These are phyloP conservation scores for Acanthopagrus latus DNA, from an alignment of 2,797 vertebrate species.

Conservation along the genomic window DNA sequence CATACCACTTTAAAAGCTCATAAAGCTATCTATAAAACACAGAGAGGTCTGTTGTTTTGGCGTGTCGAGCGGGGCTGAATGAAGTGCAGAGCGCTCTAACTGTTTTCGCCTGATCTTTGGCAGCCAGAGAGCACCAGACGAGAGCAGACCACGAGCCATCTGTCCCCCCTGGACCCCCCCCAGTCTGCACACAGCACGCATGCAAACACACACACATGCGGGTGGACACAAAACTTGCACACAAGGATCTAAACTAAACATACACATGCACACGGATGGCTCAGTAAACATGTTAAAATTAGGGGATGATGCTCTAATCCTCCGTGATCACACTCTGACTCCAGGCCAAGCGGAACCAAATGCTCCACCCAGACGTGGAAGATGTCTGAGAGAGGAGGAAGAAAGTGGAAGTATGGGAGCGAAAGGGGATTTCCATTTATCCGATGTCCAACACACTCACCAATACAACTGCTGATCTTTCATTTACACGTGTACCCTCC, in stretches of 20 bases:
- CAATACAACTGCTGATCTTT: slow-evolving; percentile 33
- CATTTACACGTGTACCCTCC: slow-evolving; percentile 24
- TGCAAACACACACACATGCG: slow-evolving; percentile 21
- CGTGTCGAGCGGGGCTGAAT: slow-evolving; percentile 31
- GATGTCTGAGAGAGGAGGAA: slow-evolving; percentile 4
- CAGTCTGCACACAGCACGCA: slow-evolving; percentile 36
- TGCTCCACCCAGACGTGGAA: slow-evolving; percentile 24
- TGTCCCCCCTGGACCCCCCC: slow-evolving; percentile 70
- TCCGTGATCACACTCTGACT: slow-evolving; percentile 33
- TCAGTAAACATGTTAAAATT: slow-evolving; percentile 58
- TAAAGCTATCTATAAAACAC: slow-evolving; percentile 54
- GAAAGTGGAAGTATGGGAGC: neutral
- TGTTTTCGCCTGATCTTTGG: slow-evolving; percentile 78
- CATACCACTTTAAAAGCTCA: slow-evolving; percentile 41
- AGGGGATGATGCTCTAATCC: slow-evolving; percentile 46
- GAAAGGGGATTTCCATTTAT: slow-evolving; percentile 24
- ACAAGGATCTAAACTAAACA: slow-evolving; percentile 31
- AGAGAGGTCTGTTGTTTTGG: slow-evolving; percentile 52
- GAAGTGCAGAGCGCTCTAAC: slow-evolving; percentile 47
- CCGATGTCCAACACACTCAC: neutral
- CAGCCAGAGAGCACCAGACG: slow-evolving; percentile 76
- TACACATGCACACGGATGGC: slow-evolving; percentile 6
- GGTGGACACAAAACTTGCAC: slow-evolving; percentile 21
- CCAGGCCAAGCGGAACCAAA: slow-evolving; percentile 48
- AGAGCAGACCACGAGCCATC: slow-evolving; percentile 79